Evolutionary conservation across 1,140 invertebrate genomes (phyloP).

Genomic region (Zaprionus capensis): DNA sequence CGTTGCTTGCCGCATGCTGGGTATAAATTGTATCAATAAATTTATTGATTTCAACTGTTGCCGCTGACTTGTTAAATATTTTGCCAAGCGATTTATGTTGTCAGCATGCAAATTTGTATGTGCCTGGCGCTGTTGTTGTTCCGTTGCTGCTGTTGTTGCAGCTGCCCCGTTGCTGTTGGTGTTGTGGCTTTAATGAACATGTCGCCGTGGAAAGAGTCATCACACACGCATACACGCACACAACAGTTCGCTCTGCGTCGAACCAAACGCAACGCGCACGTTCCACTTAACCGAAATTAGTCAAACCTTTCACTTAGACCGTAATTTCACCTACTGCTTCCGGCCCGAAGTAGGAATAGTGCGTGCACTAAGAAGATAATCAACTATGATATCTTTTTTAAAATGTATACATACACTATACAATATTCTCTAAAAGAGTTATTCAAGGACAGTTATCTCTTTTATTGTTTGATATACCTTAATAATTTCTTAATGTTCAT

Average conservation of each 20-base stretch:
- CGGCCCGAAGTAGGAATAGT: constrained; percentile 22
- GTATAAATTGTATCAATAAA: constrained; percentile 81
- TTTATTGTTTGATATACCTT: too few species aligned
- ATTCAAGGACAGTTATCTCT: too few species aligned
- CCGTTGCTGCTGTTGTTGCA: constrained; percentile 25
- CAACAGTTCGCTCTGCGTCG: constrained; percentile 37
- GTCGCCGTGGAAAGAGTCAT: constrained; percentile 67
- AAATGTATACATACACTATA: not conserved
- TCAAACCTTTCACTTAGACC: constrained; percentile 31
- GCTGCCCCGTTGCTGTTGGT: not conserved
- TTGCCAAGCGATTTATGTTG: constrained; percentile 78
- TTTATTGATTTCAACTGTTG: constrained; percentile 83
- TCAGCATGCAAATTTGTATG: constrained; percentile 78
- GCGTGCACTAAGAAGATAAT: not conserved
- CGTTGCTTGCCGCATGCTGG: constrained; percentile 23
- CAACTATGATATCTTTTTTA: not conserved
- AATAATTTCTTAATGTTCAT: too few species aligned
- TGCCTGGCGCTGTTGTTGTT: constrained; percentile 29
- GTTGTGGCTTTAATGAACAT: constrained; percentile 69
- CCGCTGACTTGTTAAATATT: constrained; percentile 82
- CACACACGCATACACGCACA: constrained; percentile 48
- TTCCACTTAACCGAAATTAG: constrained; percentile 10
- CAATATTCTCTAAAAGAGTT: too few species aligned
- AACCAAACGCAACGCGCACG: not conserved
- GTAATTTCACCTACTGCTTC: constrained; percentile 28